A percentile compares a stretch with the other conserved stretches of the same genome.
phyloP scores from a whole-genome alignment of 2,797 vertebrate species.

The Macropodus opercularis region DNA sequence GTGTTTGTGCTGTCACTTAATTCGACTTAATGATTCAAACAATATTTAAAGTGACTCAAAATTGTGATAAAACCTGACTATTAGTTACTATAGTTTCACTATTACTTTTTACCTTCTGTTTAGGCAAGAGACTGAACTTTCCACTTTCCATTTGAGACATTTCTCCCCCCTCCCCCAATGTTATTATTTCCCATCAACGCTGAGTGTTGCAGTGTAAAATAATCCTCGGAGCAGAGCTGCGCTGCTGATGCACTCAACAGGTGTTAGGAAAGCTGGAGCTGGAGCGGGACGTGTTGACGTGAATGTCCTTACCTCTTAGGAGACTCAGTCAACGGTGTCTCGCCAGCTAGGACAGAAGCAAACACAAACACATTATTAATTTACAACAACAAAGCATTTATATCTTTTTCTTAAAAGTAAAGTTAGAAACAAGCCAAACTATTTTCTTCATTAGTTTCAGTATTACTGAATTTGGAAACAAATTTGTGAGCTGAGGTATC shows the following conservation, averaged over 20 bases:
- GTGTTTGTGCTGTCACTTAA: background rate
- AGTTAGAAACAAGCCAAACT: no score
- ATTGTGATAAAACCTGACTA: no score
- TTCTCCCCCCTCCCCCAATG: background rate
- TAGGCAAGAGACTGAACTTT: conserved; percentile 29
- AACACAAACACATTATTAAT: conserved; percentile 43
- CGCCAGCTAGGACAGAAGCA: conserved; percentile 54
- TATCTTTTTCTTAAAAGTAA: no score
- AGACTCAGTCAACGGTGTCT: conserved; percentile 26
- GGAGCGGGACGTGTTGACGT: conserved; percentile 25
- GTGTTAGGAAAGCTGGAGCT: conserved; percentile 42
- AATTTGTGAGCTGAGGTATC: no score
- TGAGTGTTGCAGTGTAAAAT: conserved; percentile 28
- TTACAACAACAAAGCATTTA: no score
- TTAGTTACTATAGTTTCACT: no score
- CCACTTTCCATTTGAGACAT: conserved; percentile 37
- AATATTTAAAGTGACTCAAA: background rate
- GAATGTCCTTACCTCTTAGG: conserved; percentile 54
- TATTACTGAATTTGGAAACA: no score
- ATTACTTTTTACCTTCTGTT: conserved; percentile 28
- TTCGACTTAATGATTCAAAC: background rate
- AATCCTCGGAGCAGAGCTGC: conserved; percentile 18
- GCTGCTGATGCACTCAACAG: conserved; percentile 45
- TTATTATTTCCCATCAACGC: conserved; percentile 36
- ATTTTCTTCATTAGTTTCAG: no score